Evolutionary conservation across 2,797 vertebrate genomes (phyloP).

Genomic region (Cygnus olor): DNA sequence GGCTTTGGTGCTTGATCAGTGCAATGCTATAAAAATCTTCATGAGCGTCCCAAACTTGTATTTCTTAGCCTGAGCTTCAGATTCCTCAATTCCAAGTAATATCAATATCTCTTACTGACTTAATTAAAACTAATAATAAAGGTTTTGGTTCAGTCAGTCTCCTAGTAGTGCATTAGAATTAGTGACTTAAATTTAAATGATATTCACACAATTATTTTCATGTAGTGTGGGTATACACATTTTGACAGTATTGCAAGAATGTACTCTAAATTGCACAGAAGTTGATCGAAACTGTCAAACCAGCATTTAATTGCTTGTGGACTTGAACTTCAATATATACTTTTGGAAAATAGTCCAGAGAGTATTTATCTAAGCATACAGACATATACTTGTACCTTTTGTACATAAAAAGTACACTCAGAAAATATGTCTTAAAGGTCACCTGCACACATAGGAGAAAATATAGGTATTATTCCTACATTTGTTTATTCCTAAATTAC

Average conservation of each 20-base stretch:
- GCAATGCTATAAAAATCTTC: not conserved
- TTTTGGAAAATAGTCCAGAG: not conserved
- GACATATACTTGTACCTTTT: not conserved
- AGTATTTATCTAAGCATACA: not conserved
- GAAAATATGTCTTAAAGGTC: not conserved
- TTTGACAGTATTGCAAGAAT: conserved; percentile 25
- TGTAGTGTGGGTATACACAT: not conserved
- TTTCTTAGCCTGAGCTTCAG: not conserved
- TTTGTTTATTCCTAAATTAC: not conserved
- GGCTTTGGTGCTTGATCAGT: not conserved
- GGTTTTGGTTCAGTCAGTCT: conserved; percentile 32
- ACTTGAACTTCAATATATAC: not conserved
- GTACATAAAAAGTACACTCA: not conserved
- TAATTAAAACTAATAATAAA: conserved; percentile 9
- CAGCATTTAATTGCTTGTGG: conserved; percentile 21
- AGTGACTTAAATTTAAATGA: conserved; percentile 17
- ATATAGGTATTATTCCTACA: not conserved
- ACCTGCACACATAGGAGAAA: not conserved
- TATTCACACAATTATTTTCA: not conserved
- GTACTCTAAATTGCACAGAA: not conserved
- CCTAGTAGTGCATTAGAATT: not conserved
- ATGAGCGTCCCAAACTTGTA: not conserved
- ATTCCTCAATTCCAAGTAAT: not conserved
- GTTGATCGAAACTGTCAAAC: not conserved
- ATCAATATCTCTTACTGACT: not conserved